Percentiles rank a stretch among this genome's conserved stretches.
Conservation (phyloP, 2,888 invertebrate genomes). For the Creontiades dilutus region DNA sequence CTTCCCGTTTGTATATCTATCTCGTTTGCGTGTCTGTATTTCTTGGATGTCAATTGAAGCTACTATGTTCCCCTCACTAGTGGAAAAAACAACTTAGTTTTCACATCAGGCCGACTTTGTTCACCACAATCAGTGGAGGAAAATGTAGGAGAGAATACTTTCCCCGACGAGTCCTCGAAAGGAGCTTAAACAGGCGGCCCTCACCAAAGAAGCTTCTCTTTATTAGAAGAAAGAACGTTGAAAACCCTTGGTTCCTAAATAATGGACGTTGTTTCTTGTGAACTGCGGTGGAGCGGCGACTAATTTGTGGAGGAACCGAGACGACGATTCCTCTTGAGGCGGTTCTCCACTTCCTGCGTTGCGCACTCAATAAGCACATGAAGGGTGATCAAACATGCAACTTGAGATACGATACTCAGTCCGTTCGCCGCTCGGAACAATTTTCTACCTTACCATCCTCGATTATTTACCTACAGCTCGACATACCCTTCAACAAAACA, state of each 20-base stretch:
- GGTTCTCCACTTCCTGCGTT: neutral
- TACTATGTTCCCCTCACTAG: too few species aligned
- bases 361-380: neutral
- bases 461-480: too few species aligned
- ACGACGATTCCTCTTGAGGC: neutral
- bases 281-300: neutral
- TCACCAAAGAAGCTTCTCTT: neutral
- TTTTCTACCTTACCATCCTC: too few species aligned
- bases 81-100: neutral
- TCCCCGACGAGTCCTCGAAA: neutral
- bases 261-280: slow-evolving; percentile 20
- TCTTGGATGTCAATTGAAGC: too few species aligned
- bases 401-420: too few species aligned
- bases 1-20: too few species aligned
- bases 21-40: too few species aligned
- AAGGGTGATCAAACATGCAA: neutral
- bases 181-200: neutral
- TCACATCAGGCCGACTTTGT: neutral
- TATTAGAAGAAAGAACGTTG: slow-evolving; percentile 37
- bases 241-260: slow-evolving; percentile 26
- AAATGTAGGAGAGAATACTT: neutral
- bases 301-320: slow-evolving; percentile 19
- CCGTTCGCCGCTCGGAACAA: too few species aligned
- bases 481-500: too few species aligned
- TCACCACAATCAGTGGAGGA: neutral